Conservation (phyloP, 1,140 invertebrate genomes). For the Hirudo medicinalis region DNA sequence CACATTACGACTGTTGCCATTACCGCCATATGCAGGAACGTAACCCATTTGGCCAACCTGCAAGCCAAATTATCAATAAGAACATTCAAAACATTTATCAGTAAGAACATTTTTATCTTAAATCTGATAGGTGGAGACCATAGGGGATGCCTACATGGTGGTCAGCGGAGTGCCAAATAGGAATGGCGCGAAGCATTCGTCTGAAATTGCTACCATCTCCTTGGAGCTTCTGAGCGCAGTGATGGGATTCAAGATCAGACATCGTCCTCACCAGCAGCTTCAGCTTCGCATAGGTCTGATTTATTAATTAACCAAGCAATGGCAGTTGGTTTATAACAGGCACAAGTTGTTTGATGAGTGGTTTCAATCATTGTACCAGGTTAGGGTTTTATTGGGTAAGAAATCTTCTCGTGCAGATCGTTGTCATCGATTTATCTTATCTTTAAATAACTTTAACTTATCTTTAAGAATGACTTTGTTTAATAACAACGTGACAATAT, state of each 20-base stretch:
- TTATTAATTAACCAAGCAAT: background rate
- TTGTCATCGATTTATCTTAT: too few species aligned
- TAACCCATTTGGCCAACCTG: too few species aligned
- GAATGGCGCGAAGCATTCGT: conserved; percentile 60
- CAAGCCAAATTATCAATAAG: too few species aligned
- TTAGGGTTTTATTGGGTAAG: too few species aligned
- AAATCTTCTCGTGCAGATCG: too few species aligned
- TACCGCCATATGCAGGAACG: too few species aligned
- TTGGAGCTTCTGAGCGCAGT: conserved; percentile 69
- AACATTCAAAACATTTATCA: background rate
- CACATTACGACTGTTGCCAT: too few species aligned
- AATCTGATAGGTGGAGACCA: conserved; percentile 45
- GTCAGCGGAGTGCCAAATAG: conserved; percentile 37
- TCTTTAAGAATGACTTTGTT: background rate
- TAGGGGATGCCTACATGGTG: conserved; percentile 42
- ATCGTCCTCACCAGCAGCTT: conserved; percentile 67
- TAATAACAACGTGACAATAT: conserved; percentile 3
- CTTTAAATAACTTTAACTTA: too few species aligned
- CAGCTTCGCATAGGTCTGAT: conserved; percentile 69
- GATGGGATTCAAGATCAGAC: conserved; percentile 68
- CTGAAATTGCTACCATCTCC: conserved; percentile 72
- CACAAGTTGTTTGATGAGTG: background rate
- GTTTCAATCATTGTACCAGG: too few species aligned
- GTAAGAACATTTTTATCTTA: background rate
- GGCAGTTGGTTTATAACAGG: background rate